Conservation (phyloP, 1,140 invertebrate genomes). For the Colletes gigas region DNA sequence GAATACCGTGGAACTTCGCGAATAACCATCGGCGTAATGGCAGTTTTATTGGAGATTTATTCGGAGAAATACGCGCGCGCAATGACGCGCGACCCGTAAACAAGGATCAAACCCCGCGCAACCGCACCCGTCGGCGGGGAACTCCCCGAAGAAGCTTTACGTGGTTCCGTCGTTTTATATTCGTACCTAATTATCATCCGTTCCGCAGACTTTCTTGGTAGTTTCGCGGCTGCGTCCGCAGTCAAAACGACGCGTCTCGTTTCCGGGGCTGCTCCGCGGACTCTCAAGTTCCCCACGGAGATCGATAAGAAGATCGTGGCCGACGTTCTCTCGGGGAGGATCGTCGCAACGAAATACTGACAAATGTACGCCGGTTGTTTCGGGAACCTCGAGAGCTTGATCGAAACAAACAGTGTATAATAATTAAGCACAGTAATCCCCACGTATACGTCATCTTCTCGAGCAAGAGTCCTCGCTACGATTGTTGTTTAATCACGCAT, state of each 20-base stretch:
- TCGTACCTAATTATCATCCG: constrained; percentile 57
- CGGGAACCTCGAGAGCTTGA: not conserved
- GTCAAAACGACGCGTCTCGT: constrained; percentile 18
- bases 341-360: not conserved
- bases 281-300: not conserved
- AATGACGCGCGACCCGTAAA: constrained; percentile 75
- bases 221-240: constrained; percentile 18
- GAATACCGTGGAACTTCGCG: constrained; percentile 61
- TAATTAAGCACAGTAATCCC: not conserved
- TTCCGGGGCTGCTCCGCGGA: not conserved
- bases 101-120: constrained; percentile 53
- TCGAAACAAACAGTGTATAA: not conserved
- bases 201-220: constrained; percentile 17
- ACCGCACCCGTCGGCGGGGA: not conserved
- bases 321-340: not conserved
- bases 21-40: constrained; percentile 74
- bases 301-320: constrained; percentile 12
- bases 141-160: constrained; percentile 31
- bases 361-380: not conserved
- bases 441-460: no score
- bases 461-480: no score
- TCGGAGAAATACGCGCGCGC: constrained; percentile 56
- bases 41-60: constrained; percentile 75
- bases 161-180: constrained; percentile 49
- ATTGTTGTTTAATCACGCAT: no score